Conservation (phyloP, 2,113 vertebrate species). For the Tympanuchus pallidicinctus region DNA sequence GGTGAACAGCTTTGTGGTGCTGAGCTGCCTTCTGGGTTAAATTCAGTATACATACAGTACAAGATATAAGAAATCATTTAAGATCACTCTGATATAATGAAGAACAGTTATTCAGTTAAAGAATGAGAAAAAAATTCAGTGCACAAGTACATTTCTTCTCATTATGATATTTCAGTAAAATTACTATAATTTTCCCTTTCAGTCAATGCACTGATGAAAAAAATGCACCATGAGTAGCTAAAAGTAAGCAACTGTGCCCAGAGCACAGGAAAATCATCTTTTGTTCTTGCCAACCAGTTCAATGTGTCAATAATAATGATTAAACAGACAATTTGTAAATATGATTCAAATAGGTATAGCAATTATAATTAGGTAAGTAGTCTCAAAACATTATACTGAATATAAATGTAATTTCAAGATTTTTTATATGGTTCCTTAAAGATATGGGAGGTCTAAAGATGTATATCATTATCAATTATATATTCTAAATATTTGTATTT, state of each 20-base stretch:
- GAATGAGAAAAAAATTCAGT: background rate
- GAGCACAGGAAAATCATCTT: background rate
- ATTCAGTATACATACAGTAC: background rate
- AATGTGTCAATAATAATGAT: background rate
- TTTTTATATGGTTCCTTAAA: background rate
- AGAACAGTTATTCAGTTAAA: background rate
- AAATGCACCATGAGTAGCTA: background rate
- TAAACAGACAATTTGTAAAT: background rate
- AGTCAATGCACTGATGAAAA: background rate
- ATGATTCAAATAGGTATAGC: background rate
- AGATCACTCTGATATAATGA: background rate
- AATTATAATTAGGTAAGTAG: background rate
- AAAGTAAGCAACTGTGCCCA: fast-evolving
- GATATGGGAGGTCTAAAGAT: background rate
- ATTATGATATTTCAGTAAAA: background rate
- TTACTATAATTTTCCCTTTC: background rate
- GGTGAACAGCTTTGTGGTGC: background rate
- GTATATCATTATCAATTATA: background rate
- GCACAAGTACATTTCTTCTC: background rate
- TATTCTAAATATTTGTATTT: background rate
- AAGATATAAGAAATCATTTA: background rate
- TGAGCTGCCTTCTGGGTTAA: background rate
- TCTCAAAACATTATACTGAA: background rate
- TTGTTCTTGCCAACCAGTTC: background rate
- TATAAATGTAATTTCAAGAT: background rate